Percentiles rank a stretch among this genome's conserved stretches.
Evolutionary conservation across 1,140 invertebrate species (phyloP).

Genomic region (Radopholus similis): DNA sequence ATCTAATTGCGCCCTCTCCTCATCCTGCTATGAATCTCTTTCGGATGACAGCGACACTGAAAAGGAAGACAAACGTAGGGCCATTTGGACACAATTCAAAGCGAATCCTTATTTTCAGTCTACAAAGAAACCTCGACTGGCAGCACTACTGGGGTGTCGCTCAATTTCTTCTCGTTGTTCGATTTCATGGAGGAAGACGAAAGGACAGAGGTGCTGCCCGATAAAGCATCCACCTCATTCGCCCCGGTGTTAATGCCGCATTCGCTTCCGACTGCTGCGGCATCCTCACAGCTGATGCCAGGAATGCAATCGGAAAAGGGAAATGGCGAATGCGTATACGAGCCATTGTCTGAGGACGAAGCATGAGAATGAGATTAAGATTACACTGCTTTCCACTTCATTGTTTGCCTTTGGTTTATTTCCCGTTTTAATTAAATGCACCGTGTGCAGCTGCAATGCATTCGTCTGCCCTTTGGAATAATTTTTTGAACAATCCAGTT

Average conservation of each 20-base stretch:
- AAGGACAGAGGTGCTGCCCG: no score
- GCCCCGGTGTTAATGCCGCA: no score
- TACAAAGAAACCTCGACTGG: background rate
- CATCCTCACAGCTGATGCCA: background rate
- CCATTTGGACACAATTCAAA: background rate
- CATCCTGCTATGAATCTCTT: conserved; percentile 34
- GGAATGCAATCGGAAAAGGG: background rate
- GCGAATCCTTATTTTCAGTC: background rate
- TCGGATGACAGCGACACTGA: conserved; percentile 20
- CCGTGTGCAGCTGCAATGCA: no score
- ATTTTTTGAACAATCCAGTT: no score
- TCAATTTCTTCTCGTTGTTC: conserved; percentile 14
- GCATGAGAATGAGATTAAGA: no score
- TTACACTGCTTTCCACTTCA: no score
- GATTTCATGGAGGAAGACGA: conserved; percentile 12
- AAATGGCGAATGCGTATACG: conserved; percentile 15
- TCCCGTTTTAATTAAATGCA: no score
- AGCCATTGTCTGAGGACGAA: conserved; percentile 28
- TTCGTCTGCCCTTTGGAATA: no score
- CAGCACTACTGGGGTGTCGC: background rate
- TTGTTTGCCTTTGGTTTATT: no score
- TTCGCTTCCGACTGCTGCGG: background rate
- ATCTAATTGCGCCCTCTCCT: conserved; percentile 9
- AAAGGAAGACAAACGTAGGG: background rate
- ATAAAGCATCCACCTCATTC: no score